Percentiles rank a stretch among this genome's conserved stretches.
These are phyloP conservation scores for Lypha dubia DNA, from an alignment of 2,888 invertebrate genomes.

Conservation along the genomic window DNA sequence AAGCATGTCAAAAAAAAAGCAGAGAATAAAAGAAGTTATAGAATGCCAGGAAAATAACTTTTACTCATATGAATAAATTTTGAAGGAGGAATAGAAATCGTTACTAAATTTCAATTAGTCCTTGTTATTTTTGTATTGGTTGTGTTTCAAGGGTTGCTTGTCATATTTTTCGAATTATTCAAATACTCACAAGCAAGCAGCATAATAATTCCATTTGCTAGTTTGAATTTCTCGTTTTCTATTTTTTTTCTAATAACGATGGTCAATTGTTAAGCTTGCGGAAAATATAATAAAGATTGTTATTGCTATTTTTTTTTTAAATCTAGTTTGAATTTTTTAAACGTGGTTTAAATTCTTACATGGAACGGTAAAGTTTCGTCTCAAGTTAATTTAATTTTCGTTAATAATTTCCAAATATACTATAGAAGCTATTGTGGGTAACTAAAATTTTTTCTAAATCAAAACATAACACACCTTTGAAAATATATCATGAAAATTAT, in stretches of 20 bases:
- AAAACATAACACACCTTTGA: no score
- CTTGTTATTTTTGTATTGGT: conserved; percentile 58
- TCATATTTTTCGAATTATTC: conserved; percentile 58
- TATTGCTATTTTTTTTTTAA: no score
- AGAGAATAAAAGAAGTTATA: not conserved
- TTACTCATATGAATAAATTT: conserved; percentile 19
- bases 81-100: conserved; percentile 33
- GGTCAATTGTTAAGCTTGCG: not conserved
- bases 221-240: not conserved
- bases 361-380: no score
- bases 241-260: conserved; percentile 14
- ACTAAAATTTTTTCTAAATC: no score
- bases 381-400: no score
- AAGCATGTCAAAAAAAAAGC: conserved; percentile 4
- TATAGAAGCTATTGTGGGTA: no score
- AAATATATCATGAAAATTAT: no score
- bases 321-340: no score
- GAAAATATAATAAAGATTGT: not conserved
- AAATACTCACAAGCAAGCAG: conserved; percentile 51
- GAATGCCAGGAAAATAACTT: conserved; percentile 1
- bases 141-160: conserved; percentile 57
- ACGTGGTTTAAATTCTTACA: no score
- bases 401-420: no score
- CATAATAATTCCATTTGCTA: conserved; percentile 41
- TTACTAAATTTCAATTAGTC: conserved; percentile 71